Percentiles rank a stretch among this genome's conserved stretches.
phyloP scores from a whole-genome alignment of 2,113 vertebrate species.

The Mormyrus lacerda region DNA sequence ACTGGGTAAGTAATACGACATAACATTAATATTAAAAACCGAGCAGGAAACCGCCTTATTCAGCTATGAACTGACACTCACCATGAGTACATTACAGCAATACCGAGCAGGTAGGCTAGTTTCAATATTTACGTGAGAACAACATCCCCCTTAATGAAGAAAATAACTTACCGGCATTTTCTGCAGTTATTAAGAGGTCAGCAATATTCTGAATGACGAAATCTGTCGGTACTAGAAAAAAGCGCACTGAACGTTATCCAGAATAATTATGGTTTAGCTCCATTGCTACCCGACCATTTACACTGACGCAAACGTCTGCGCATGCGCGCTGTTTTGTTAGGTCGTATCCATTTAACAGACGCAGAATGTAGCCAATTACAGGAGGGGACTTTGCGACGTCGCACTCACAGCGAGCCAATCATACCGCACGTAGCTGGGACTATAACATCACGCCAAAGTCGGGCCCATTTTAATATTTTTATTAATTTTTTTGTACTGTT shows the following conservation, averaged over 20 bases:
- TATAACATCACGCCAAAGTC: background rate
- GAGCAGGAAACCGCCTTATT: background rate
- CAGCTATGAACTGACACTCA: background rate
- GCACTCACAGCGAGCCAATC: background rate
- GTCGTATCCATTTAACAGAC: background rate
- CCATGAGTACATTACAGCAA: background rate
- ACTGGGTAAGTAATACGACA: background rate
- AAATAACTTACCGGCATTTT: constrained; percentile 4
- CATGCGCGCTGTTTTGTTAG: background rate
- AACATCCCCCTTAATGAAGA: background rate
- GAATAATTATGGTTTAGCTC: background rate
- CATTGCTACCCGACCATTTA: background rate
- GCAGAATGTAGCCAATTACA: background rate
- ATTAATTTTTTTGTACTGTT: too few species aligned
- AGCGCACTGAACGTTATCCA: background rate
- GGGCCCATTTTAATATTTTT: background rate
- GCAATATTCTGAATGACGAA: background rate
- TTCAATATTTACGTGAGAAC: background rate
- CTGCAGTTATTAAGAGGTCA: background rate
- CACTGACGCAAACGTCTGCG: background rate
- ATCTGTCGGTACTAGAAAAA: background rate
- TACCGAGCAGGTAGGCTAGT: background rate
- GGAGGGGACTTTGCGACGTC: background rate
- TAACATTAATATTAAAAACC: background rate
- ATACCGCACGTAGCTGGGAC: background rate